Percentiles rank a stretch among this genome's conserved stretches.
phyloP scores from a whole-genome alignment of 2,113 vertebrate species.

The Atlantisia rogersi region DNA sequence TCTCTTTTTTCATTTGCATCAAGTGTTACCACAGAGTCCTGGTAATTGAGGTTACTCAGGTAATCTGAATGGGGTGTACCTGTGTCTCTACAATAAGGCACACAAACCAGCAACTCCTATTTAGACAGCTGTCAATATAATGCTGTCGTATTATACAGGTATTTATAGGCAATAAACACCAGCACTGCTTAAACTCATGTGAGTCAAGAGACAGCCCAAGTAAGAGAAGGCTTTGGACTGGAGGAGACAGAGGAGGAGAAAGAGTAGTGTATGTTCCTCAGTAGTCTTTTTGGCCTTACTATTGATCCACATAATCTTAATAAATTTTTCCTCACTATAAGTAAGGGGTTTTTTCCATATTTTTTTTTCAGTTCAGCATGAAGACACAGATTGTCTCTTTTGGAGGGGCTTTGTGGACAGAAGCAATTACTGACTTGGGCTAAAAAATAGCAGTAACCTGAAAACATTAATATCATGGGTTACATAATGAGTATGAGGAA shows the following conservation, averaged over 20 bases:
- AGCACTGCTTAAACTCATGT: neutral
- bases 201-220: neutral
- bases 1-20: neutral
- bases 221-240: neutral
- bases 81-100: neutral
- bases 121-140: neutral
- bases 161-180: neutral
- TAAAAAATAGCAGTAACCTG: neutral
- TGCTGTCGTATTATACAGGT: neutral
- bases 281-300: neutral
- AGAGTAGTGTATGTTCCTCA: neutral
- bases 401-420: neutral
- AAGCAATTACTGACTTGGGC: neutral
- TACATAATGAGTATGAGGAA: neutral
- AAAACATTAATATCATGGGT: neutral
- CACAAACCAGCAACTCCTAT: neutral
- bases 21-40: neutral
- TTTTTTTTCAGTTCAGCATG: neutral
- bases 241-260: neutral
- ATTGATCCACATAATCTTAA: neutral
- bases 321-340: neutral
- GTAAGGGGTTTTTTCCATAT: neutral
- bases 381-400: neutral
- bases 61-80: neutral
- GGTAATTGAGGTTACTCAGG: neutral